Percentiles rank a stretch among this genome's conserved stretches.
These are phyloP conservation scores for Premnoplex brunnescens DNA, from an alignment of 2,797 vertebrate genomes.

Conservation along the genomic window DNA sequence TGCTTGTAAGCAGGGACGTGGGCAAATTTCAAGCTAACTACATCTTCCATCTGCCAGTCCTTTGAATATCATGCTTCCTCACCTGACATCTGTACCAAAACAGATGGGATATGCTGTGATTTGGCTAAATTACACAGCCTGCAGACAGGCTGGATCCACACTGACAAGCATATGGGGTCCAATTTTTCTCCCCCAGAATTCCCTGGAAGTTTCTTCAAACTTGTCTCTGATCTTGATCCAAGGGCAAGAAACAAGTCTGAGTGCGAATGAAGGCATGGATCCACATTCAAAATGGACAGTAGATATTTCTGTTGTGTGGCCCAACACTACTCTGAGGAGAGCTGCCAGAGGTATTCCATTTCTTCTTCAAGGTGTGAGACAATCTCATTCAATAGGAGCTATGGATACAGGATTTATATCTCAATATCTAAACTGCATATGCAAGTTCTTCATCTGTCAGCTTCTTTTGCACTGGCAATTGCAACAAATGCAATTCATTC, in stretches of 20 bases:
- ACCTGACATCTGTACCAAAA: constrained; percentile 11
- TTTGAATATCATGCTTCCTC: not conserved
- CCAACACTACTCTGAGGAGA: not conserved
- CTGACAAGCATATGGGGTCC: not conserved
- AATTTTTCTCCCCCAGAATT: not conserved
- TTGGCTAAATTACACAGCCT: not conserved
- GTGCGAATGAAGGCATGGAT: not conserved
- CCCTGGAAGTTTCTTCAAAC: not conserved
- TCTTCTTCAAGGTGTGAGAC: not conserved
- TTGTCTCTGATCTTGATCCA: not conserved
- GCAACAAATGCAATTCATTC: not conserved
- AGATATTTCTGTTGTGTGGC: not conserved
- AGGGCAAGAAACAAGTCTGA: not conserved
- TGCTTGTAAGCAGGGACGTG: not conserved
- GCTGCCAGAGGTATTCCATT: not conserved
- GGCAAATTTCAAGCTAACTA: not conserved
- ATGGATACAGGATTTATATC: not conserved
- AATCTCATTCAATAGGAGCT: not conserved
- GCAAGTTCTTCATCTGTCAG: not conserved
- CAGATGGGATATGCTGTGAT: not conserved
- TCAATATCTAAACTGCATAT: not conserved
- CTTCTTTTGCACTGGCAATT: not conserved
- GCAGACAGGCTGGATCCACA: not conserved
- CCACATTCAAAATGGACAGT: not conserved
- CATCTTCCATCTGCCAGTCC: not conserved